These are phyloP conservation scores for Cotesia chilonis DNA, from an alignment of 1,140 invertebrate species.

Conservation along the genomic window DNA sequence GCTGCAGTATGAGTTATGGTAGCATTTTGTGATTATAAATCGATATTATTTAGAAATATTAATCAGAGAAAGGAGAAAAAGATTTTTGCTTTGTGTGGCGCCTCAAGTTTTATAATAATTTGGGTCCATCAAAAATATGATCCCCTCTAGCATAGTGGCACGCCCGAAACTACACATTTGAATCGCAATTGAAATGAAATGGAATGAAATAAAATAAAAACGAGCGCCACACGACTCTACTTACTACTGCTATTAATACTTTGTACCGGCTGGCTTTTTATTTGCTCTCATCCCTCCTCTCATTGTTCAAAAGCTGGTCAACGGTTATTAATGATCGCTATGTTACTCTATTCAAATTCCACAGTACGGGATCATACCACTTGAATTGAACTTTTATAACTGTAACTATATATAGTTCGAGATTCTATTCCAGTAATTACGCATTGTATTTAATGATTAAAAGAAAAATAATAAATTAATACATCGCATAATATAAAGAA, in stretches of 20 bases:
- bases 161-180: conserved; percentile 20
- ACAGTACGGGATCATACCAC: conserved; percentile 7
- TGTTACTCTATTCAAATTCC: conserved; percentile 14
- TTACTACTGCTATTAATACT: neutral
- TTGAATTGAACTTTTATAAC: conserved; percentile 3
- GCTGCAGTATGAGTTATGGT: neutral
- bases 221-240: conserved; percentile 16
- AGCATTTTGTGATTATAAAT: neutral
- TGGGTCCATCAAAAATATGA: conserved; percentile 8
- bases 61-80: neutral
- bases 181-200: conserved; percentile 51
- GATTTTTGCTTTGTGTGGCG: conserved; percentile 15
- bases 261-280: neutral
- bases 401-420: conserved; percentile 8
- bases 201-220: conserved; percentile 34
- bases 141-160: conserved; percentile 4
- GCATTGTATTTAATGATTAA: neutral
- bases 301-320: conserved; percentile 38
- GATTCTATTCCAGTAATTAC: conserved; percentile 11
- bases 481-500: neutral
- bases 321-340: conserved; percentile 42
- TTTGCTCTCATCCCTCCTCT: conserved; percentile 16
- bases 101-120: conserved; percentile 2
- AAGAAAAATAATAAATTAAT: neutral
- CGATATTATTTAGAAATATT: neutral